These are phyloP conservation scores for Malurus leucopterus DNA, from an alignment of 2,797 vertebrate genomes.

Conservation along the genomic window DNA sequence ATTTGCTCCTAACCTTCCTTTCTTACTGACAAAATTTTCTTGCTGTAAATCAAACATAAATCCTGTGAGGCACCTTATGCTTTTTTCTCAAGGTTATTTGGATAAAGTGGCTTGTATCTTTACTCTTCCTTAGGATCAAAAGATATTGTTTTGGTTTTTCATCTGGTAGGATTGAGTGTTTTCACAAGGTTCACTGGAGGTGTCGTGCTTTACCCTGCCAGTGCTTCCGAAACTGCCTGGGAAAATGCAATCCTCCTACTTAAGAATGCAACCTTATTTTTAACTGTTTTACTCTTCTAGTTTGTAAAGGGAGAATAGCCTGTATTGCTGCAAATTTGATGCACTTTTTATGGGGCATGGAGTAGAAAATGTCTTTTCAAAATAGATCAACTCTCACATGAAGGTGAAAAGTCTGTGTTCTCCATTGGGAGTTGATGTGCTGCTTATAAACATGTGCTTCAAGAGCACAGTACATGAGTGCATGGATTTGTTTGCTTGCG, in stretches of 20 bases:
- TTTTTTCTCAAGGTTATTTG: not conserved
- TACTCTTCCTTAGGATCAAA: not conserved
- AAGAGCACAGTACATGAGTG: not conserved
- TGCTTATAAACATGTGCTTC: not conserved
- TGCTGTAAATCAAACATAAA: not conserved
- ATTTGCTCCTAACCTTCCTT: not conserved
- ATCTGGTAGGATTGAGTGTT: not conserved
- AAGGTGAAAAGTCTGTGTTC: not conserved
- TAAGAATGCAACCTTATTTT: not conserved
- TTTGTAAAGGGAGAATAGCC: not conserved
- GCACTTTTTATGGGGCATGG: not conserved
- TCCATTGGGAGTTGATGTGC: not conserved
- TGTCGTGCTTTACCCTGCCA: accelerated
- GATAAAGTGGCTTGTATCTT: not conserved
- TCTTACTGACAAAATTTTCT: not conserved
- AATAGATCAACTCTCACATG: not conserved
- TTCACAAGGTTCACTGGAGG: not conserved
- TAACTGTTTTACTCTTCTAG: not conserved
- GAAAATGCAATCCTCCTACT: not conserved
- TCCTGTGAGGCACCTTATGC: not conserved
- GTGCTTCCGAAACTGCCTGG: not conserved
- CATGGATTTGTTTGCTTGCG: not conserved
- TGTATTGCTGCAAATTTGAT: not conserved
- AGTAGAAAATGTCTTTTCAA: not conserved
- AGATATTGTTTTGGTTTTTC: not conserved